Evolutionary conservation across 2,113 vertebrate genomes (phyloP).

Genomic region (Microtus oregoni): DNA sequence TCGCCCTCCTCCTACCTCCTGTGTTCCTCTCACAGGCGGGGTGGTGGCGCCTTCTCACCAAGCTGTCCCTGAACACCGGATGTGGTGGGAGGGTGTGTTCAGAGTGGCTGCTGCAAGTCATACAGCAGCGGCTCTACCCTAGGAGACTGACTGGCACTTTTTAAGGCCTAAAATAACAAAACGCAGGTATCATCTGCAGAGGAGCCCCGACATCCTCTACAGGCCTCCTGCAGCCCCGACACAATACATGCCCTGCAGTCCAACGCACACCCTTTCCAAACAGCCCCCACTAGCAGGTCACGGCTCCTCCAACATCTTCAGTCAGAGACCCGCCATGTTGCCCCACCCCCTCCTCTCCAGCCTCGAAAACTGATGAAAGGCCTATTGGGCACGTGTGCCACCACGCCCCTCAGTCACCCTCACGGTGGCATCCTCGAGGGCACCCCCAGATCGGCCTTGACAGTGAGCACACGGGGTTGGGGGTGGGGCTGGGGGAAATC

Average conservation of each 20-base stretch:
- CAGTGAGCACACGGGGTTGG: neutral
- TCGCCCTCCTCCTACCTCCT: neutral
- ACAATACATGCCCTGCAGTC: neutral
- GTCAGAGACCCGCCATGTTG: constrained; percentile 35
- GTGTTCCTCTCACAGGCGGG: neutral
- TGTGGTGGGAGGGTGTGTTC: neutral
- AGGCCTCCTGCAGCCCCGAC: neutral
- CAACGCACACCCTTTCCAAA: neutral
- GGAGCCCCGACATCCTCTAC: neutral
- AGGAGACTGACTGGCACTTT: neutral
- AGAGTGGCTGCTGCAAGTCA: neutral
- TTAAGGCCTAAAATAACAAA: neutral
- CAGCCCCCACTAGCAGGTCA: neutral
- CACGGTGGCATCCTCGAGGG: neutral
- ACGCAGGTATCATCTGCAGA: neutral
- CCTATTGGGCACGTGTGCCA: neutral
- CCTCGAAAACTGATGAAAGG: neutral
- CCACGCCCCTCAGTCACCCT: neutral
- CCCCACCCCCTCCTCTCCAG: neutral
- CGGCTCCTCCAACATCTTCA: neutral
- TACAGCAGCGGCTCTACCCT: neutral
- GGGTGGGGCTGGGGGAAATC: too few species aligned
- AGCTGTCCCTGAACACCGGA: neutral
- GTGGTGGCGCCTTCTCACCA: neutral
- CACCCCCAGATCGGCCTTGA: neutral